Evolutionary conservation across 2,113 vertebrate genomes (phyloP), one percentile per base, ranked within the genome.

Genomic region (Thunnus maccoyii): DNA sequence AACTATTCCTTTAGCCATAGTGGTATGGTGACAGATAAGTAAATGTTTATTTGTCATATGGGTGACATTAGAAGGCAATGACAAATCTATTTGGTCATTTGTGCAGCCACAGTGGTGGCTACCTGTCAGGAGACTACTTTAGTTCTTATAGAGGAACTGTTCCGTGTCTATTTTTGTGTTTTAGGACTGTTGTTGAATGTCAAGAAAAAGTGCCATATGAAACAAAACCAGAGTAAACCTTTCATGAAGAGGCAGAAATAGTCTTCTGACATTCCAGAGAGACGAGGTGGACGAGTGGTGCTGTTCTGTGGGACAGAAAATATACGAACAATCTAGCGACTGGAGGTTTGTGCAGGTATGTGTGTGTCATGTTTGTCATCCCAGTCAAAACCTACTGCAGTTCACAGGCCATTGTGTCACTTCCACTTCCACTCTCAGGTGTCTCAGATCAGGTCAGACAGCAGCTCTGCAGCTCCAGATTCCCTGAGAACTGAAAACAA

Each of bases 241-340:
- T 44, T 68, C 20, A 54, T 57, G 15, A 18, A 12, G 20, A 56
- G 6, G 12, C 25, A 22, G n/a, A 44, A 41, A n/a, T 11, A 2
- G 9, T 22, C 18, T 22, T 46, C 16, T 30, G 18, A 15, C 20
- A 57, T 15, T 32, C 22, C 10, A 15, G 5, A 25, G 55, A 12
- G 13, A 41, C 18, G 9, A 47, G 70, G 22, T 22, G 22, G 22
- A 22, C 22, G 50, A 46, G 32, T 52, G 48, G 3, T 57, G 62
- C 50, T 27, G 44, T 64, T 60, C 72, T 54, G n/a, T 41, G 60
- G 58, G 48, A 64, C n/a, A 74, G 13, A 30, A 47, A 30, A 12
- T 46, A 5, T 30, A 27, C 10, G 22, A 16, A 20, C 50, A 55
- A 20, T 44, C 6, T 48, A 41, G 73, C 47, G 65, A 56, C 36